phyloP scores from a whole-genome alignment of 1,140 invertebrate genomes.

The Scaptodrosophila lebanonensis region DNA sequence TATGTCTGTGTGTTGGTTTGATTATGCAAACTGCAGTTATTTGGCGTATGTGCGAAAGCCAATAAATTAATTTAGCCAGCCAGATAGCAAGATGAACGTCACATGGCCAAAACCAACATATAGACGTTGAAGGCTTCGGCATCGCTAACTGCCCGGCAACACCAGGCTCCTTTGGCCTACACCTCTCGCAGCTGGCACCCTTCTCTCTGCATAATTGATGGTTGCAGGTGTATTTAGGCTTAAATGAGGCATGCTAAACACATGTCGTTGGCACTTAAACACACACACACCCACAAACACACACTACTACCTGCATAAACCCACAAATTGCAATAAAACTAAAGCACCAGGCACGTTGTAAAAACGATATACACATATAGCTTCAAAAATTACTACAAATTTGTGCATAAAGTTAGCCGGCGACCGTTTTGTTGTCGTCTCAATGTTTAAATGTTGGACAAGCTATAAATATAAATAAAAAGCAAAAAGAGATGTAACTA shows the following conservation, averaged over 20 bases:
- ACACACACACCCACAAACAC: conserved; percentile 19
- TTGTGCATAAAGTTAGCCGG: conserved; percentile 20
- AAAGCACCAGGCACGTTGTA: conserved; percentile 8
- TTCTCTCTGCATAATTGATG: conserved; percentile 73
- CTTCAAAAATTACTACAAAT: conserved; percentile 44
- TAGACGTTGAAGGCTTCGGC: conserved; percentile 27
- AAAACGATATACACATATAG: conserved; percentile 24
- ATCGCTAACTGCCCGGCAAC: too few relatives aligned
- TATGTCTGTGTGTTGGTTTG: conserved; percentile 25
- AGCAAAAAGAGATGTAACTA: conserved; percentile 7
- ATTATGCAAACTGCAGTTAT: conserved; percentile 74
- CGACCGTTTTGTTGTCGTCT: too few relatives aligned
- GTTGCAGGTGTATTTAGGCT: conserved; percentile 73
- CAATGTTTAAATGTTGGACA: too few relatives aligned
- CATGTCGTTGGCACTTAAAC: conserved; percentile 71
- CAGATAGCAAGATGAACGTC: conserved; percentile 36
- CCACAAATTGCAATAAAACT: conserved; percentile 33
- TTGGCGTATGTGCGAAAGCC: conserved; percentile 61
- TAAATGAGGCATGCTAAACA: conserved; percentile 73
- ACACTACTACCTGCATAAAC: conserved; percentile 14
- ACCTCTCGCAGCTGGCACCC: conserved; percentile 2
- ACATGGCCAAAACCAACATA: conserved; percentile 23
- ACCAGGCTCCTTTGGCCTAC: not conserved
- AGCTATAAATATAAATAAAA: conserved; percentile 46
- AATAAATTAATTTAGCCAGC: conserved; percentile 71